Conservation (phyloP, 2,797 vertebrate genomes). For the Decapterus maruadsi region DNA sequence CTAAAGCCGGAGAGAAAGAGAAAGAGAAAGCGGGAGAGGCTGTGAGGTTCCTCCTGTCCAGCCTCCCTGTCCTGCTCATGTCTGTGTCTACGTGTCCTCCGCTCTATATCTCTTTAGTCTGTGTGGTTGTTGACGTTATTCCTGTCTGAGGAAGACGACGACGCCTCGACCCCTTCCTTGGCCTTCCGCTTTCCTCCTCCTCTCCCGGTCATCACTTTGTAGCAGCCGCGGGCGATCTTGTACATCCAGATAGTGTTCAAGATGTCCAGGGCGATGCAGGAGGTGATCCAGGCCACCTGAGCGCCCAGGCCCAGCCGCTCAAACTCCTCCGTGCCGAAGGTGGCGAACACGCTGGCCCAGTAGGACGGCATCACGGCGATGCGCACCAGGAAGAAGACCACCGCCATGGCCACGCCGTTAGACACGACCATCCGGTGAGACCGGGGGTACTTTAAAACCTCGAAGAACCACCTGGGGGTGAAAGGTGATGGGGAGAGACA, state of each 20-base stretch:
- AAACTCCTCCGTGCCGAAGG: conserved; percentile 86
- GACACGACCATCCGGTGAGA: conserved; percentile 82
- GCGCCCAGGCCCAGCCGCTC: conserved; percentile 84
- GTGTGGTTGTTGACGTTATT: conserved; percentile 82
- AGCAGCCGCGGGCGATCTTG: conserved; percentile 87
- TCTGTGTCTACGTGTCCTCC: conserved; percentile 24
- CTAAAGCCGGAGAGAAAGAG: conserved; percentile 30
- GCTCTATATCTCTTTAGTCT: conserved; percentile 73
- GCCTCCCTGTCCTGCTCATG: conserved; percentile 35
- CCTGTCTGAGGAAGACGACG: conserved; percentile 33
- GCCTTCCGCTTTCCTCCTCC: conserved; percentile 51
- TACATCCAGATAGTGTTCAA: conserved; percentile 89
- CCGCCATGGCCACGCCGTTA: conserved; percentile 85
- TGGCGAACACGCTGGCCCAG: conserved; percentile 87
- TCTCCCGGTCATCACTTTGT: conserved; percentile 82
- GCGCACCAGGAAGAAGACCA: conserved; percentile 87
- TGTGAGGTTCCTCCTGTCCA: conserved; percentile 38
- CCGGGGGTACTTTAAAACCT: conserved; percentile 83
- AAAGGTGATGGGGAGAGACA: not conserved
- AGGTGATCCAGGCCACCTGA: conserved; percentile 90
- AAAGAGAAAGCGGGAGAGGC: conserved; percentile 1
- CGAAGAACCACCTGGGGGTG: conserved; percentile 87
- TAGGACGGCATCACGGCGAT: conserved; percentile 89
- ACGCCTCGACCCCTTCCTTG: conserved; percentile 37
- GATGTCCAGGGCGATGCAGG: conserved; percentile 87